Base-by-base conservation (phyloP, 2,113 vertebrate species). In the Ceyx margarethae region DNA sequence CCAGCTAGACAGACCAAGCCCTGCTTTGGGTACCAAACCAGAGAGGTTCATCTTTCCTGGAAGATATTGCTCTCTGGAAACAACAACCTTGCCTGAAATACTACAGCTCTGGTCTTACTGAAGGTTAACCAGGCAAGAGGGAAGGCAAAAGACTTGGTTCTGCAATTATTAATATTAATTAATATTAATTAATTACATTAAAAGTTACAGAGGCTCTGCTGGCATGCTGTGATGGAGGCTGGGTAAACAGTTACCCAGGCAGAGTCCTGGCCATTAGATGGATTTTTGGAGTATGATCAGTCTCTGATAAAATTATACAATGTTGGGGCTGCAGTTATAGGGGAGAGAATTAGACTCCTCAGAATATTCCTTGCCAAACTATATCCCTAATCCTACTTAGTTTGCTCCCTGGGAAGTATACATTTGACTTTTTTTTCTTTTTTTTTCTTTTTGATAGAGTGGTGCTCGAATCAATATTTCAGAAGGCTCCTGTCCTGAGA, bases 401-500 rank as follows among this genome's bases (percentile, higher is more conserved):
- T 76, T 93, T 89, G 8, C 35, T 90, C 22, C 62, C 35, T 69
- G 19, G 75, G 50, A 87, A 75, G 26, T 35, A 42, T 65, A 74
- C 73, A 60, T 80, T 75, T 81, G 65, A 28, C 26, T 15, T 10
- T 82, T 18, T 15, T 28, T 35, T 35, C 35, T 35, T 87, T 19
- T 90, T 95, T 96, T n/a, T 87, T 94, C 71, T 91, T 95, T 90
- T 96, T 96, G 96, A 72, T 95, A 99, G 98, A 99, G 98, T 67
- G 98, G 98, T 33, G 98, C 98, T 83, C 98, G 98, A 81, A 99
- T 99, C 97, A 99, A 99, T 97, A 99, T 99, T 96, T 99, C 98
- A 45, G 98, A 99, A 94, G 98, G 98, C 46, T 99, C 98, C 33
- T 99, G 98, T 96, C 98, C 98, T 11, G 98, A 99, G 97, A 98